Conservation (phyloP, 2,797 vertebrate species). For the Gallinago solitaria region DNA sequence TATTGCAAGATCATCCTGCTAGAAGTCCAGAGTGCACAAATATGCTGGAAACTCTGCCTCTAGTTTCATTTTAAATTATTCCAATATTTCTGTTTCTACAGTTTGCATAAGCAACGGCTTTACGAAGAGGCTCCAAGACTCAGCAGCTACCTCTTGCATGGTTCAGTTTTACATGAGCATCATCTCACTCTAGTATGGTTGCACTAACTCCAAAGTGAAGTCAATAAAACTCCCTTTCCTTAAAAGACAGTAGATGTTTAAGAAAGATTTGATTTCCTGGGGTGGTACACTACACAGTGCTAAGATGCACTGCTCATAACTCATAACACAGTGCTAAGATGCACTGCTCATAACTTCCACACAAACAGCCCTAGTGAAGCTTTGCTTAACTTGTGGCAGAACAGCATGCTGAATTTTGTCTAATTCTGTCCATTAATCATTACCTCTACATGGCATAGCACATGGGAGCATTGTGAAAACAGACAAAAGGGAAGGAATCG, state of each 20-base stretch:
- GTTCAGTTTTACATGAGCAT: neutral
- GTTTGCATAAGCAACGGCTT: neutral
- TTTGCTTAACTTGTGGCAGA: neutral
- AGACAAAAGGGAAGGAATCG: neutral
- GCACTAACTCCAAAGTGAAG: neutral
- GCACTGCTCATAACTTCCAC: neutral
- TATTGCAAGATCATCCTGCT: neutral
- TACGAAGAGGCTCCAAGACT: neutral
- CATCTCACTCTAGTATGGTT: neutral
- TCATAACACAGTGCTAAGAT: neutral
- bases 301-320: neutral
- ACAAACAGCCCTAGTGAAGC: neutral
- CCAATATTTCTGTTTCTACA: neutral
- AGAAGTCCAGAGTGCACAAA: neutral
- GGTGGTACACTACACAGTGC: neutral
- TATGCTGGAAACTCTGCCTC: neutral
- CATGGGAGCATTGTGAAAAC: neutral
- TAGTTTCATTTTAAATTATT: neutral
- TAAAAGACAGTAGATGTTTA: neutral
- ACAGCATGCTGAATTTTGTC: neutral
- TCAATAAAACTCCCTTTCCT: neutral
- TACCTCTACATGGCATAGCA: neutral
- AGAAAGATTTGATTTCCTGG: neutral
- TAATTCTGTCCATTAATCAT: neutral
- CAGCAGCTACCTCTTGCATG: neutral